These are phyloP conservation scores for Electrona antarctica DNA, from an alignment of 2,113 vertebrate species.

Conservation along the genomic window DNA sequence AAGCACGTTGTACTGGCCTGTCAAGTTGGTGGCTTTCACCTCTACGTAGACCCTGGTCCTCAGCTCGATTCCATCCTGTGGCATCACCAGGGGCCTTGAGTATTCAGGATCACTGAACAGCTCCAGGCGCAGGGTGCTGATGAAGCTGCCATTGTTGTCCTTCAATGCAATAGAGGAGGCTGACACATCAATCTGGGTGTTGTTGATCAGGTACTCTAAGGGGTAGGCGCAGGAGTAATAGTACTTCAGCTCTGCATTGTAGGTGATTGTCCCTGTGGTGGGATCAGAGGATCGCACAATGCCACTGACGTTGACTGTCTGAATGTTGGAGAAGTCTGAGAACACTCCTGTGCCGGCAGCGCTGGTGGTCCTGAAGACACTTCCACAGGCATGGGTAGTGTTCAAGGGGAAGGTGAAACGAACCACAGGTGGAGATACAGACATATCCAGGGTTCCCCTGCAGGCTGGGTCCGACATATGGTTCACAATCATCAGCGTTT, in stretches of 20 bases:
- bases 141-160: slow-evolving; percentile 80
- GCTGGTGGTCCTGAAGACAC: slow-evolving; percentile 63
- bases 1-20: slow-evolving; percentile 75
- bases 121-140: slow-evolving; percentile 74
- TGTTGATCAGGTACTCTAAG: slow-evolving; percentile 79
- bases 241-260: slow-evolving; percentile 78
- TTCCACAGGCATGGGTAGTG: slow-evolving; percentile 50
- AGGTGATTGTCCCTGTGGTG: slow-evolving; percentile 61
- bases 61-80: slow-evolving; percentile 64
- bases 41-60: slow-evolving; percentile 74
- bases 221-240: slow-evolving; percentile 80
- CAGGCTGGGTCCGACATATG: slow-evolving; percentile 51
- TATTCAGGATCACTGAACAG: slow-evolving; percentile 64
- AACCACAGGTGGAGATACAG: slow-evolving; percentile 65
- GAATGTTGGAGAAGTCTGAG: slow-evolving; percentile 74
- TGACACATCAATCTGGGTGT: slow-evolving; percentile 77
- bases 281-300: slow-evolving; percentile 69
- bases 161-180: slow-evolving; percentile 70
- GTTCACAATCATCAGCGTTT: slow-evolving; percentile 76
- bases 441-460: slow-evolving; percentile 63
- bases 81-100: slow-evolving; percentile 52
- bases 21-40: slow-evolving; percentile 79
- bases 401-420: slow-evolving; percentile 74
- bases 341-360: slow-evolving; percentile 66
- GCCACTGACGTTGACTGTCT: slow-evolving; percentile 78